Percentiles rank a stretch among this genome's conserved stretches.
Evolutionary conservation across 2,113 vertebrate genomes (phyloP).

Genomic region (Boleophthalmus pectinirostris): DNA sequence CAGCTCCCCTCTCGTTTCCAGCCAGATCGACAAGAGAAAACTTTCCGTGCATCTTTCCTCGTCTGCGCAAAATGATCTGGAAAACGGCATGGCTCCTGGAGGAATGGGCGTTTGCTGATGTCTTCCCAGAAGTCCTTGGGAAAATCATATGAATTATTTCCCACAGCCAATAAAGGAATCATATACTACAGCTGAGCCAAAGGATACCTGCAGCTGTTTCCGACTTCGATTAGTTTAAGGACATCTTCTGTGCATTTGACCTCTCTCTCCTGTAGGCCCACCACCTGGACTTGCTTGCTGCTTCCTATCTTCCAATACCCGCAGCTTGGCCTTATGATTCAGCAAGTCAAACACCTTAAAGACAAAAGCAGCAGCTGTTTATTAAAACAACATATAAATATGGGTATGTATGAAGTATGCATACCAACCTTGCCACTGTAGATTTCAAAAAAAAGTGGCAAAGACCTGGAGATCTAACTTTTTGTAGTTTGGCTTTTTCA

Average conservation of each 20-base stretch:
- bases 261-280: constrained; percentile 92
- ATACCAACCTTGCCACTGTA: constrained; percentile 92
- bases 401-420: background rate
- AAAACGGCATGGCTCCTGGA: constrained; percentile 97
- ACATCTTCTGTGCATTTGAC: constrained; percentile 97
- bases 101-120: constrained; percentile 94
- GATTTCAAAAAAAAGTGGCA: constrained; percentile 98
- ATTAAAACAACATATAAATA: background rate
- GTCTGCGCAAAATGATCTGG: constrained; percentile 93
- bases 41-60: constrained; percentile 96
- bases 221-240: constrained; percentile 94
- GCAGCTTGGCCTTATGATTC: constrained; percentile 93
- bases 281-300: constrained; percentile 99
- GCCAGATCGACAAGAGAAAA: constrained; percentile 98
- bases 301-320: constrained; percentile 96
- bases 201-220: constrained; percentile 95
- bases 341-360: constrained; percentile 93
- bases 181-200: background rate
- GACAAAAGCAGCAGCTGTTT: background rate
- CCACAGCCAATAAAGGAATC: background rate
- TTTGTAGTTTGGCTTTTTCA: constrained; percentile 95
- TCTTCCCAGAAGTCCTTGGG: constrained; percentile 94
- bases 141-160: background rate
- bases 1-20: constrained; percentile 96
- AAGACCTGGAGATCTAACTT: constrained; percentile 97